Evolutionary conservation across 2,888 invertebrate genomes (phyloP).

Genomic region (Epicampocera succincta): DNA sequence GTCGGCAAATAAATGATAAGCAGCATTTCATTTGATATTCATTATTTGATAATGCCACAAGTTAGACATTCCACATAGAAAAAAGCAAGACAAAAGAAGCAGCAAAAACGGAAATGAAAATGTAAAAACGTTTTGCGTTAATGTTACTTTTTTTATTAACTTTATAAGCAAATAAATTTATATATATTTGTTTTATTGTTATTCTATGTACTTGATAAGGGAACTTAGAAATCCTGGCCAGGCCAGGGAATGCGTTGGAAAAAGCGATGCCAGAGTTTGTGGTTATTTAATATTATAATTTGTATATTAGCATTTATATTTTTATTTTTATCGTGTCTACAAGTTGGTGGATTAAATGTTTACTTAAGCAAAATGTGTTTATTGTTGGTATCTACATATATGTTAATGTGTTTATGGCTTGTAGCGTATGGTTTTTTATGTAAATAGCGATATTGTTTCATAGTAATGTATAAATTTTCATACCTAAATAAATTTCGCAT

Average conservation of each 20-base stretch:
- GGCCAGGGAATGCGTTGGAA: background rate
- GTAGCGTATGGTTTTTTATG: constrained; percentile 11
- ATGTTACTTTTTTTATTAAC: constrained; percentile 51
- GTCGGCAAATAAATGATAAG: constrained; percentile 72
- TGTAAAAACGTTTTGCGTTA: constrained; percentile 69
- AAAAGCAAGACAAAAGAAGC: background rate
- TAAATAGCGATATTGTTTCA: background rate
- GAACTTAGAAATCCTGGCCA: background rate
- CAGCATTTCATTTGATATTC: constrained; percentile 73
- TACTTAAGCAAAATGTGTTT: constrained; percentile 71
- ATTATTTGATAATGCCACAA: constrained; percentile 73
- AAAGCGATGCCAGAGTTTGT: constrained; percentile 31
- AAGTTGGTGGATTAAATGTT: constrained; percentile 71
- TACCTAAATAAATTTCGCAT: constrained; percentile 23
- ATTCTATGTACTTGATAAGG: background rate
- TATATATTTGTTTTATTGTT: background rate
- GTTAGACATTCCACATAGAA: constrained; percentile 54
- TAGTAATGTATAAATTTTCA: constrained; percentile 5
- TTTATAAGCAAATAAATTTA: background rate
- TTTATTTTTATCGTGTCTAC: constrained; percentile 61
- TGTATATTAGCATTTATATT: constrained; percentile 46
- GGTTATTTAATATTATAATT: constrained; percentile 68
- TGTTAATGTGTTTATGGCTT: constrained; percentile 46
- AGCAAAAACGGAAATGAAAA: constrained; percentile 71
- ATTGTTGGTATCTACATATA: constrained; percentile 69